phyloP scores from a whole-genome alignment of 2,888 invertebrate genomes.

The Pedicia rivosa region DNA sequence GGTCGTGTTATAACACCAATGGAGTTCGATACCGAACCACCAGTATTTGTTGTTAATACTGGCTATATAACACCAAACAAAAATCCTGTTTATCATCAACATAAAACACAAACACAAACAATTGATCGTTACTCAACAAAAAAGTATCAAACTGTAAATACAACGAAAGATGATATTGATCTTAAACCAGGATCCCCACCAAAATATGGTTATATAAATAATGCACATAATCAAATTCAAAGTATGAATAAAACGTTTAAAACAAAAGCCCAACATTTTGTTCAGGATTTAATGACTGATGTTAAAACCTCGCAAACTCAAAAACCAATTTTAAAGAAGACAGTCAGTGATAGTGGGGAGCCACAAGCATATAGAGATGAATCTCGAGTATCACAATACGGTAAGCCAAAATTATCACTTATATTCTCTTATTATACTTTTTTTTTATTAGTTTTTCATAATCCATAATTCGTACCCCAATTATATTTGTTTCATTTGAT shows the following conservation, averaged over 20 bases:
- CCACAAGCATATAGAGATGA: slow-evolving; percentile 52
- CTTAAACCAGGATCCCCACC: slow-evolving; percentile 42
- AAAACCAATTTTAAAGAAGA: slow-evolving; percentile 33
- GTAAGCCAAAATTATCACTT: too few species aligned
- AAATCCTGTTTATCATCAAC: slow-evolving; percentile 3
- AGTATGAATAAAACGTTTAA: slow-evolving; percentile 51
- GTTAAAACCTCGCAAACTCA: slow-evolving; percentile 29
- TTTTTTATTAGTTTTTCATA: too few species aligned
- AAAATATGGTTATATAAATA: slow-evolving; percentile 37
- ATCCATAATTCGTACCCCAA: too few species aligned
- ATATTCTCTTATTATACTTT: too few species aligned
- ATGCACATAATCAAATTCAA: slow-evolving; percentile 37
- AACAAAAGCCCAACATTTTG: slow-evolving; percentile 50
- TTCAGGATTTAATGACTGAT: slow-evolving; percentile 45
- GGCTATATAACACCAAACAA: neutral
- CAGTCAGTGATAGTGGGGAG: slow-evolving; percentile 30
- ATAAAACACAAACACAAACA: slow-evolving; percentile 19
- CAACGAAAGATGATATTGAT: slow-evolving; percentile 23
- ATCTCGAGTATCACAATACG: slow-evolving; percentile 50
- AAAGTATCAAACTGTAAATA: slow-evolving; percentile 7
- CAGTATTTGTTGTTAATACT: slow-evolving; percentile 19
- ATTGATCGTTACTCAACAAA: slow-evolving; percentile 22
- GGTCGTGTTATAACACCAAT: slow-evolving; percentile 40
- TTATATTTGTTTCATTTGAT: slow-evolving; percentile 3
- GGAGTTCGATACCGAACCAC: slow-evolving; percentile 41